Percentiles rank a stretch among this genome's conserved stretches.
Evolutionary conservation across 2,888 invertebrate genomes (phyloP).

Genomic region (Athalia circularis): DNA sequence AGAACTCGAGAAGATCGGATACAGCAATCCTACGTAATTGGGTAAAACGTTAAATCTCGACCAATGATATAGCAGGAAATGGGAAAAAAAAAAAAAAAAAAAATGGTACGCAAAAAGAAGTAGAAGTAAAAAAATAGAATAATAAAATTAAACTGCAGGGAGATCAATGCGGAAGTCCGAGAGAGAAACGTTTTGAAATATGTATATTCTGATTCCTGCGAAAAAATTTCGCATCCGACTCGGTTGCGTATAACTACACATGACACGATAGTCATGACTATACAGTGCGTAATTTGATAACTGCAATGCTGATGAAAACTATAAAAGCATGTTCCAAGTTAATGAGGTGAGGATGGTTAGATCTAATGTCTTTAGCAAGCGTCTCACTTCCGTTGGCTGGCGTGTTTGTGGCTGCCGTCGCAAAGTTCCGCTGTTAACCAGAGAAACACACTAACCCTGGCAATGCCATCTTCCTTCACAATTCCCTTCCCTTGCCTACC

Average conservation of each 20-base stretch:
- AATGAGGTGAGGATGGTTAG: conserved; percentile 67
- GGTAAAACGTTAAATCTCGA: conserved; percentile 20
- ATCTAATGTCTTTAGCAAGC: conserved; percentile 68
- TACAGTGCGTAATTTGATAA: conserved; percentile 23
- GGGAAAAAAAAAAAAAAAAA: too few species aligned
- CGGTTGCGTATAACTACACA: conserved; percentile 6
- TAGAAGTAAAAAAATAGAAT: not conserved
- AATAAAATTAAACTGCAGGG: not conserved
- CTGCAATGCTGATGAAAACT: conserved; percentile 63
- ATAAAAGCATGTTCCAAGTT: conserved; percentile 69
- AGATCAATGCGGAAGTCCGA: conserved; percentile 5
- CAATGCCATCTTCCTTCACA: conserved; percentile 31
- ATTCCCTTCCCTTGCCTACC: conserved; percentile 12
- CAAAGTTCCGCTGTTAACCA: conserved; percentile 61
- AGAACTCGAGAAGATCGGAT: conserved; percentile 17
- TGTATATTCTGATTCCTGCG: not conserved
- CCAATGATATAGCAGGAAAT: not conserved
- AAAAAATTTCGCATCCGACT: not conserved
- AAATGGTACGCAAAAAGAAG: too few species aligned
- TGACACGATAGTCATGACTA: not conserved
- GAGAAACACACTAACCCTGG: conserved; percentile 38
- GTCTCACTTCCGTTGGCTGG: conserved; percentile 62
- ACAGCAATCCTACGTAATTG: conserved; percentile 19
- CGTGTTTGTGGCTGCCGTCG: conserved; percentile 70
- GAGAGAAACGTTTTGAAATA: not conserved